phyloP scores from a whole-genome alignment of 2,888 invertebrate genomes.

The Andrena flavipes region DNA sequence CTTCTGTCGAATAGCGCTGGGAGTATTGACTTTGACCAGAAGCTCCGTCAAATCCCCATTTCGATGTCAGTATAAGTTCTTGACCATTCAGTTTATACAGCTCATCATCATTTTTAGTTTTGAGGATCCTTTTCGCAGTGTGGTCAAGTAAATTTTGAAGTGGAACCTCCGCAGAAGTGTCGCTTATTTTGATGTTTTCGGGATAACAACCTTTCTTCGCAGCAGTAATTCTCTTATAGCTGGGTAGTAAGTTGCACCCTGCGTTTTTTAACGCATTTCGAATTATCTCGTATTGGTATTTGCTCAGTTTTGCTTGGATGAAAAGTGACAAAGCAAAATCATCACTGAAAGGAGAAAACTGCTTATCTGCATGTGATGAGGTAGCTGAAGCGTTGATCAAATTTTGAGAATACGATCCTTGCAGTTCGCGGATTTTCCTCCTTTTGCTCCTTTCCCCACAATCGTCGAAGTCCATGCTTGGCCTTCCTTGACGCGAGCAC shows the following conservation, averaged over 20 bases:
- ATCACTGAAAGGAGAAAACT: slow-evolving; percentile 4
- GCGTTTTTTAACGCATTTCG: background rate
- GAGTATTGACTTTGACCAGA: background rate
- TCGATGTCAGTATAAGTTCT: background rate
- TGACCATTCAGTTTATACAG: background rate
- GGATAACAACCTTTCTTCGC: background rate
- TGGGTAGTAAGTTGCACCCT: background rate
- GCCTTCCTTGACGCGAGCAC: background rate
- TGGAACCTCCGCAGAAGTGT: background rate
- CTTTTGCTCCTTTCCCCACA: background rate
- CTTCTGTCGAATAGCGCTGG: slow-evolving; percentile 5
- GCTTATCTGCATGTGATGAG: slow-evolving; percentile 1
- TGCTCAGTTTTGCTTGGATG: background rate
- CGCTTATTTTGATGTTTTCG: background rate
- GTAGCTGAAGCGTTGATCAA: background rate
- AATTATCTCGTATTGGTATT: slow-evolving; percentile 5
- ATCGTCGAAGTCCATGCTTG: background rate
- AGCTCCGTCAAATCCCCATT: slow-evolving; percentile 3
- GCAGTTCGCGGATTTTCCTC: background rate
- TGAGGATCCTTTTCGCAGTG: background rate
- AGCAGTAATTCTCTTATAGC: background rate
- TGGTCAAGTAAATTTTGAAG: background rate
- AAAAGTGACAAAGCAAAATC: slow-evolving; percentile 4
- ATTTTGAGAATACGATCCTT: background rate
- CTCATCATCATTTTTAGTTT: slow-evolving; percentile 5